Evolutionary conservation across 2,888 invertebrate species (phyloP).

Genomic region (Eupithecia pulchellata): DNA sequence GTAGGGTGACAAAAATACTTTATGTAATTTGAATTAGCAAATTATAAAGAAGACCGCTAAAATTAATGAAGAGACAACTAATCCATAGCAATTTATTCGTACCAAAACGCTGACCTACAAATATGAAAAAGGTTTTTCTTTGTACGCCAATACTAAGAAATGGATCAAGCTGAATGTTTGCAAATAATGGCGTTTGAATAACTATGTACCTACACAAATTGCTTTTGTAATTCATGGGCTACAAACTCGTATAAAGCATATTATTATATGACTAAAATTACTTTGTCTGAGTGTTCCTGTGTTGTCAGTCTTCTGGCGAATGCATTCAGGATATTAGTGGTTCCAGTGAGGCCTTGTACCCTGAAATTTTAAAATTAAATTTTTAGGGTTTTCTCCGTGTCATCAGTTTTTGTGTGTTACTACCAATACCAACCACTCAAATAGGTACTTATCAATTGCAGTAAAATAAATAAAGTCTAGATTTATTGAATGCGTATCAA

Average conservation of each 20-base stretch:
- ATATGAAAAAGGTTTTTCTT: not conserved
- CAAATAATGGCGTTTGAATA: not conserved
- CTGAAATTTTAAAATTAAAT: slow-evolving; percentile 50
- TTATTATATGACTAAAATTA: slow-evolving; percentile 44
- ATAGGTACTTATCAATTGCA: not conserved
- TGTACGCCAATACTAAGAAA: not conserved
- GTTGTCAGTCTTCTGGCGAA: slow-evolving; percentile 70
- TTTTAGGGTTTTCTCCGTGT: not conserved
- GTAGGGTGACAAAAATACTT: not conserved
- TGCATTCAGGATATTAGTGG: slow-evolving; percentile 77
- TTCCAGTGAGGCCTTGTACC: slow-evolving; percentile 77
- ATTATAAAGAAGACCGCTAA: not conserved
- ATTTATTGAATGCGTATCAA: not conserved
- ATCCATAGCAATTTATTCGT: not conserved
- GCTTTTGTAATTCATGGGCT: too few species aligned
- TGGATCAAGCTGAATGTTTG: not conserved
- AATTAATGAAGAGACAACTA: not conserved
- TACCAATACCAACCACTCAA: not conserved
- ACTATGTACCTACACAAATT: not conserved
- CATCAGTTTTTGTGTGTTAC: too few species aligned
- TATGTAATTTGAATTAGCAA: not conserved
- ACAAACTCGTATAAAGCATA: not conserved
- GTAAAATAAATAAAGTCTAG: not conserved
- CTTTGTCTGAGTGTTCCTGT: slow-evolving; percentile 61
- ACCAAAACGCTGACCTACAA: not conserved